These are phyloP conservation scores for Coptodon bakossiorum DNA, from an alignment of 2,113 vertebrate genomes.

Conservation along the genomic window DNA sequence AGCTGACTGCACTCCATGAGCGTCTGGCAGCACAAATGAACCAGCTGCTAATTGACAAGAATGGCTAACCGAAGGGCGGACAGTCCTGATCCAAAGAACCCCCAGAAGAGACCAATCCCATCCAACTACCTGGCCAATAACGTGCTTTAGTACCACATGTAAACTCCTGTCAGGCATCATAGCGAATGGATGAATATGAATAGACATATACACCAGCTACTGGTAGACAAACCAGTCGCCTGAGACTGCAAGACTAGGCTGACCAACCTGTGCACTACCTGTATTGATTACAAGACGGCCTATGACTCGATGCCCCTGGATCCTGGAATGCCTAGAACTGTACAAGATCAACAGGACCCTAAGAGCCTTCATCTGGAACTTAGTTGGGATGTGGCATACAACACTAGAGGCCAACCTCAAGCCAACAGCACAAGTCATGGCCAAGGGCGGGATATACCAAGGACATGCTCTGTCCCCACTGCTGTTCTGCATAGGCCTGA, in stretches of 20 bases:
- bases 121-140: background rate
- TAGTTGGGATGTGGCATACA: background rate
- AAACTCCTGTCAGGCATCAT: background rate
- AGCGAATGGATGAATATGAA: background rate
- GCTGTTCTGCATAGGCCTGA: background rate
- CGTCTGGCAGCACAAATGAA: background rate
- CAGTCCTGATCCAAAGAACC: background rate
- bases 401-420: background rate
- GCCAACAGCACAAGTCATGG: background rate
- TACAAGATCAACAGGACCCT: background rate
- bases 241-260: background rate
- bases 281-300: background rate
- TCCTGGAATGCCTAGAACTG: background rate
- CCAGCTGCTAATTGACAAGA: background rate
- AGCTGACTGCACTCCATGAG: background rate
- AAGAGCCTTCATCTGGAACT: background rate
- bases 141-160: background rate
- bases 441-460: background rate
- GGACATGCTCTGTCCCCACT: background rate
- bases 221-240: fast-evolving
- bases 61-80: background rate
- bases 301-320: background rate
- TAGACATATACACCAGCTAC: background rate
- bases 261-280: background rate
- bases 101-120: background rate